Evolutionary conservation across 2,113 vertebrate genomes (phyloP), one percentile per base, ranked within the genome.

Genomic region (Carlito syrichta): DNA sequence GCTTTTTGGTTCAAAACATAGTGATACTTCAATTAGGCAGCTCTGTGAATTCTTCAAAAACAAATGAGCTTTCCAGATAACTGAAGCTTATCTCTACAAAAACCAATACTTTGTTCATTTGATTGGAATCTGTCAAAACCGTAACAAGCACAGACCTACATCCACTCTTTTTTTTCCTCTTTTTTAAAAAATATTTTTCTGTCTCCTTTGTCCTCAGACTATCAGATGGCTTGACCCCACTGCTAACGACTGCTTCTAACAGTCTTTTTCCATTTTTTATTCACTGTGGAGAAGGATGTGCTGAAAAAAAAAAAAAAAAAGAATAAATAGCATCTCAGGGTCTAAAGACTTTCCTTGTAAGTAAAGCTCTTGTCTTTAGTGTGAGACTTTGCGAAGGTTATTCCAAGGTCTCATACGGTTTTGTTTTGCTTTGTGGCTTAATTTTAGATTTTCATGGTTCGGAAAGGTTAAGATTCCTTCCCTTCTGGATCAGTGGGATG

Each of bases 121-220:
- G 91, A 92, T 81, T 92, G 66, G 58, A 77, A 84, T 92, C 94
- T 91, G 77, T 96, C 38, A 91, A 89, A 98, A 92, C 84, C 71
- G 86, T 91, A 85, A 84, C 52, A 82, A n/a, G 92, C n/a, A 30
- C 13, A 71, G 76, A 60, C 17, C 38, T 66, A 2, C 4, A 6
- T 10, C 63, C 79, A 60, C 45, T 87, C 85, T 69, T 88, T 60
- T 43, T 40, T 8, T 56, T 56, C n/a, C n/a, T 1, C 32, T 35
- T 66, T 35, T 3, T 6, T 7, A 7, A 79, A 13, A n/a, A n/a
- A n/a, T n/a, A n/a, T 48, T 73, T 90, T 73, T 40, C 69, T 76
- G 40, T 84, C 54, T 89, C 40, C 68, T 95, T 92, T 94, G 85
- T 85, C 85, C 85, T 95, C 13, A 11, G 66, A 76, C 45, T 73